Evolutionary conservation across 2,797 vertebrate species (phyloP).

Genomic region (Protosalanx chinensis): DNA sequence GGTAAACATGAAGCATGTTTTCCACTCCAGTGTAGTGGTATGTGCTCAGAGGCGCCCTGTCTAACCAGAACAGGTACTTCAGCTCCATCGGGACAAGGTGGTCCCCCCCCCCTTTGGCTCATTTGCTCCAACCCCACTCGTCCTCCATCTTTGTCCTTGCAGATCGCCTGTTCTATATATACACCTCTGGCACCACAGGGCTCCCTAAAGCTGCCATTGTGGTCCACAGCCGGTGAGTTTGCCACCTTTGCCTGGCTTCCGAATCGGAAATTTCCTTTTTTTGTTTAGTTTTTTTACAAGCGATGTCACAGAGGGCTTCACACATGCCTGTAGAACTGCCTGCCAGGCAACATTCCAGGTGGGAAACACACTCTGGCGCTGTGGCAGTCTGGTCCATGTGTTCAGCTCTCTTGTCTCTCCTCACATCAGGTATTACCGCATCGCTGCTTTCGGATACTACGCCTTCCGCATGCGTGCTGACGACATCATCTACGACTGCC

Average conservation of each 20-base stretch:
- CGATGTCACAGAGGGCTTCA: too few relatives aligned
- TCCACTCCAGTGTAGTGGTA: too few relatives aligned
- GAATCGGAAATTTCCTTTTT: neutral
- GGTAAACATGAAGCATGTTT: too few relatives aligned
- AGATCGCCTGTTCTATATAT: constrained; percentile 91
- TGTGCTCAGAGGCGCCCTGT: too few relatives aligned
- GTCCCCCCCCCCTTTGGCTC: neutral
- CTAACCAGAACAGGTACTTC: too few relatives aligned
- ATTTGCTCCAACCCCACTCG: neutral
- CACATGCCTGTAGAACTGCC: too few relatives aligned
- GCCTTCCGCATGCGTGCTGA: constrained; percentile 77
- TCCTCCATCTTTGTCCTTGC: constrained; percentile 25
- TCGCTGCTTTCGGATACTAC: constrained; percentile 85
- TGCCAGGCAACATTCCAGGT: too few relatives aligned
- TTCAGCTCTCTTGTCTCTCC: neutral
- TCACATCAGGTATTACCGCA: constrained; percentile 83
- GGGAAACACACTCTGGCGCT: too few relatives aligned
- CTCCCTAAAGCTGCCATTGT: constrained; percentile 90
- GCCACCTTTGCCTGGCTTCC: neutral
- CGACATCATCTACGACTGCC: constrained; percentile 86
- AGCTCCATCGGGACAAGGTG: neutral
- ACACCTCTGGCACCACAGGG: constrained; percentile 89
- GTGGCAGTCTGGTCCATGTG: too few relatives aligned
- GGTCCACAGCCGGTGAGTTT: constrained; percentile 84
- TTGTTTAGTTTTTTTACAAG: too few relatives aligned